Conservation (phyloP, 2,113 vertebrate genomes). For the Glareola pratincola region DNA sequence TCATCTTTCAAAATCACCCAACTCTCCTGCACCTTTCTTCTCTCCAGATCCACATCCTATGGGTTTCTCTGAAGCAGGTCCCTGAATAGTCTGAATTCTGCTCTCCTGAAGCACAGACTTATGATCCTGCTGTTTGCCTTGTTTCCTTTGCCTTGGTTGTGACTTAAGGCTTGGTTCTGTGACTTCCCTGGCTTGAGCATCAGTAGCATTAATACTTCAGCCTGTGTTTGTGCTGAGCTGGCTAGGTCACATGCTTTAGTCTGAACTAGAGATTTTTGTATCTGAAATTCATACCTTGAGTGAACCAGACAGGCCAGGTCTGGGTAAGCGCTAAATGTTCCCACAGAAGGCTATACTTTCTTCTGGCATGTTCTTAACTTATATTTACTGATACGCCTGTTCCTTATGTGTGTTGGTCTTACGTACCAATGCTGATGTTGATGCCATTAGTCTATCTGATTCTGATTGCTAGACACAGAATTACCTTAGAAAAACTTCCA, state of each 20-base stretch:
- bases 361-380: not conserved
- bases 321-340: not conserved
- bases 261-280: not conserved
- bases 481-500: not conserved
- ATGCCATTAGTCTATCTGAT: not conserved
- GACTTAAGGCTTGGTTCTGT: not conserved
- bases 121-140: fast-evolving
- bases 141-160: not conserved
- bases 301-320: not conserved
- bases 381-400: not conserved
- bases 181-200: not conserved
- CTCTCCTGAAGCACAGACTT: not conserved
- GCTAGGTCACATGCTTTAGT: not conserved
- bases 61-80: not conserved
- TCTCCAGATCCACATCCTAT: not conserved
- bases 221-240: not conserved
- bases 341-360: not conserved
- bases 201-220: not conserved
- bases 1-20: not conserved
- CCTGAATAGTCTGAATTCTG: not conserved
- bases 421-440: not conserved
- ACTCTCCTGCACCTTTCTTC: not conserved
- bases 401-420: not conserved
- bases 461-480: not conserved
- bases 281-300: not conserved